These are phyloP conservation scores for Carcharodon carcharias DNA, from an alignment of 2,797 vertebrate species.

Conservation along the genomic window DNA sequence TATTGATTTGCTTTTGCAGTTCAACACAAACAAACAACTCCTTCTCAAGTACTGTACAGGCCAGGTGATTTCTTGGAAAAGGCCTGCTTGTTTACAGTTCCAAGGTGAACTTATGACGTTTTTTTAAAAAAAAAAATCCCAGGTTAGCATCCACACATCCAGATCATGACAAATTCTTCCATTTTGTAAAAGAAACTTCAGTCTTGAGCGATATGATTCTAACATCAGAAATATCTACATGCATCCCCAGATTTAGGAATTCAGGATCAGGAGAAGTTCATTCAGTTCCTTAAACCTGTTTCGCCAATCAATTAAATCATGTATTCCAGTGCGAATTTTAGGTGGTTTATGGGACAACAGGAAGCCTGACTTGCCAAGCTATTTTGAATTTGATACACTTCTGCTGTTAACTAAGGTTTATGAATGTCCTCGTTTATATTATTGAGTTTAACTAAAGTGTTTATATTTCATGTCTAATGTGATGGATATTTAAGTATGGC, in stretches of 20 bases:
- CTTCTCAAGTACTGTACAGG: too few relatives aligned
- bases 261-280: not conserved
- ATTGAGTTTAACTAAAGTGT: not conserved
- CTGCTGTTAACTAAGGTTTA: not conserved
- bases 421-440: not conserved
- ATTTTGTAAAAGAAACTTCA: too few relatives aligned
- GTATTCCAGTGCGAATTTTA: not conserved
- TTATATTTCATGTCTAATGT: not conserved
- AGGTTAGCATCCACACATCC: too few relatives aligned
- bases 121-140: too few relatives aligned
- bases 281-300: not conserved
- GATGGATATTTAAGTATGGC: not conserved
- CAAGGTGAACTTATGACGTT: too few relatives aligned
- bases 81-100: too few relatives aligned
- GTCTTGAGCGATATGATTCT: too few relatives aligned
- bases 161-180: too few relatives aligned
- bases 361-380: not conserved
- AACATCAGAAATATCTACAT: not conserved
- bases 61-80: too few relatives aligned
- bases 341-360: not conserved
- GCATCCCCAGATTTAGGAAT: not conserved
- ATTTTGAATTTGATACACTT: not conserved
- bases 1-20: too few relatives aligned
- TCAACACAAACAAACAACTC: too few relatives aligned
- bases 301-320: not conserved